Evolutionary conservation across 1,140 invertebrate species (phyloP).

Genomic region (Drosophila funebris): DNA sequence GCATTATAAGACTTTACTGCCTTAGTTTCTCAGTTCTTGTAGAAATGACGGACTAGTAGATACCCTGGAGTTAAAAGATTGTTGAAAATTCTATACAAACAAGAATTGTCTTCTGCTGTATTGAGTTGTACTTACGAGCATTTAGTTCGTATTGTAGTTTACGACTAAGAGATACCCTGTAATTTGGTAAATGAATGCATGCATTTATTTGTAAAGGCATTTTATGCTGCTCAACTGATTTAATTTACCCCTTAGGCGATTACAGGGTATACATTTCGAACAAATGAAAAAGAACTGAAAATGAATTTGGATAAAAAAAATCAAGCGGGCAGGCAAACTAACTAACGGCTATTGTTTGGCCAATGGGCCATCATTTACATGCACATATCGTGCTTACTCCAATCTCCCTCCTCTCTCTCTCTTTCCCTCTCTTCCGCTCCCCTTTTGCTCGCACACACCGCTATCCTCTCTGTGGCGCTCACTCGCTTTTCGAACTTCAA

Average conservation of each 20-base stretch:
- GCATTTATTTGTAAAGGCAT: no score
- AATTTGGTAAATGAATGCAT: no score
- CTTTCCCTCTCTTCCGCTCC: not conserved
- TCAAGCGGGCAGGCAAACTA: slow-evolving; percentile 56
- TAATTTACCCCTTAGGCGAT: not conserved
- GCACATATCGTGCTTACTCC: slow-evolving; percentile 2
- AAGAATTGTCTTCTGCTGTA: no score
- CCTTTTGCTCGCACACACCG: no score
- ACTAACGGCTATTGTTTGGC: slow-evolving; percentile 73
- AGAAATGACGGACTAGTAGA: not conserved
- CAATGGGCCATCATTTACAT: slow-evolving; percentile 61
- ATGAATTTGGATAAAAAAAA: slow-evolving; percentile 43
- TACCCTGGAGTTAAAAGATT: not conserved
- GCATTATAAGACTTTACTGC: no score
- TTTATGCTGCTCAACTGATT: no score
- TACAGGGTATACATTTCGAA: slow-evolving; percentile 6
- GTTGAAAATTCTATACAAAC: no score
- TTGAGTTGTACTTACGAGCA: no score
- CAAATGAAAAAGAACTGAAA: not conserved
- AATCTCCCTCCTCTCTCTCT: not conserved
- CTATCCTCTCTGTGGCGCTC: no score
- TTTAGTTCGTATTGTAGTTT: no score
- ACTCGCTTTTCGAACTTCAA: not conserved
- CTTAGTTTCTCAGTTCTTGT: not conserved
- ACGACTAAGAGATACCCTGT: not conserved